Evolutionary conservation across 2,113 vertebrate genomes (phyloP), one percentile per base, ranked within the genome.

Genomic region (Pseudorasbora parva): DNA sequence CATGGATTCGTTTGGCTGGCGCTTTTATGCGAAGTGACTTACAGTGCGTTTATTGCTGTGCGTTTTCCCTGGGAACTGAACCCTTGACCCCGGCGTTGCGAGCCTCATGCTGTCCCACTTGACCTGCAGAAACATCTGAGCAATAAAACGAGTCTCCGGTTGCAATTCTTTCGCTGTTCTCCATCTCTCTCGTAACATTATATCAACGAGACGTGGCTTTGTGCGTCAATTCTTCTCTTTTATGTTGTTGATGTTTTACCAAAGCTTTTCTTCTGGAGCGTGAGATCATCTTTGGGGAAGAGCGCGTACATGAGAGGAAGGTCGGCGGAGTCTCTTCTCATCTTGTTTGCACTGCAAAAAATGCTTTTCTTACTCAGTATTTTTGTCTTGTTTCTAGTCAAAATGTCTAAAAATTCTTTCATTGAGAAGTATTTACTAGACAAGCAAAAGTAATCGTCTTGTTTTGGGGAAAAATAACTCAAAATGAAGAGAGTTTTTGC

Each of bases 21-120:
- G 33, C 33, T 68, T 68, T 68, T 41, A 68, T 41, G 8, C 9
- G 19, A n/a, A 41, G 64, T 68, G 64, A 68, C 64, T 68, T 68
- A 41, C 8, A 69, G 66, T n/a, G 30, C 64, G 21, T 68, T 68
- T 68, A 68, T 2, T 21, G 5, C 17, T 33, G 37, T 33, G 19
- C 9, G 5, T 41, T 54, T 54, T 69, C 9, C 19, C 4, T 68
- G 64, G 19, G 33, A 69, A 11, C 1, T n/a, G 66, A 69, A 41
- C 33, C 19, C 19, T n/a, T 69, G 66, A 69, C 62, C 30, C 9
- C 8, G 7, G 62, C 27, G 15, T 33, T 17, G 27, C 1, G 62
- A 1, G 30, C 15, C 1, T 66, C 30, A 33, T 19, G 8, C 15
- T 66, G 15, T 5, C 17, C 62, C 27, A 66, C 62, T 66, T 84